Percentiles rank a stretch among this genome's conserved stretches.
Evolutionary conservation across 2,113 vertebrate species (phyloP).

Genomic region (Pteropus alecto): DNA sequence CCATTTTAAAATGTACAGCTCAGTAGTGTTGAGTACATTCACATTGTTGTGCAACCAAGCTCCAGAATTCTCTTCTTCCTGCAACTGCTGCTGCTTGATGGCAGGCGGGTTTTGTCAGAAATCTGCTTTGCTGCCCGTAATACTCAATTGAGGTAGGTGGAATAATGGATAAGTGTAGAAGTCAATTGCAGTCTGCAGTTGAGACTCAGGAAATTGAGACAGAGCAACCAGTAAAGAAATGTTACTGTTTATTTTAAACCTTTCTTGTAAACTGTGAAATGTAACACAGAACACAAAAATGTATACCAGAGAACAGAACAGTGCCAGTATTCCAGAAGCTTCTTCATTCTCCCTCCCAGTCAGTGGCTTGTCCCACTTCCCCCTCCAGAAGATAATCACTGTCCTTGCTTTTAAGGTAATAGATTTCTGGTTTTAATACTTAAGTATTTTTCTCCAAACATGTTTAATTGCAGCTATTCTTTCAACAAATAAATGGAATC

Average conservation of each 20-base stretch:
- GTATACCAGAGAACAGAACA: not conserved
- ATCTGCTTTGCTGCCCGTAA: not conserved
- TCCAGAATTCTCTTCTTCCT: not conserved
- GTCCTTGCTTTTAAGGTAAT: not conserved
- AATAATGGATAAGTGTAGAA: not conserved
- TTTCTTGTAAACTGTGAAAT: not conserved
- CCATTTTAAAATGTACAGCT: not conserved
- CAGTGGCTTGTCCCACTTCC: not conserved
- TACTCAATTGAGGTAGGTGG: not conserved
- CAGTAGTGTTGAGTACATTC: not conserved
- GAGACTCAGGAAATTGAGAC: not conserved
- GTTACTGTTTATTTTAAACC: not conserved
- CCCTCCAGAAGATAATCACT: not conserved
- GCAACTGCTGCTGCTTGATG: not conserved
- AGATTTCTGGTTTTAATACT: not conserved
- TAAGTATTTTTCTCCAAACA: not conserved
- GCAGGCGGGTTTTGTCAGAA: not conserved
- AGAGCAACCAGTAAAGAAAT: not conserved
- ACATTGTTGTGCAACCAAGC: not conserved
- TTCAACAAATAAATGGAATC: not conserved
- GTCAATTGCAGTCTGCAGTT: not conserved
- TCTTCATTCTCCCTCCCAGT: not conserved
- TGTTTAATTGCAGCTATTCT: not conserved
- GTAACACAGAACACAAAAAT: not conserved
- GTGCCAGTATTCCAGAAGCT: not conserved